phyloP scores from a whole-genome alignment of 2,797 vertebrate species.

The Cirrhinus molitorella region DNA sequence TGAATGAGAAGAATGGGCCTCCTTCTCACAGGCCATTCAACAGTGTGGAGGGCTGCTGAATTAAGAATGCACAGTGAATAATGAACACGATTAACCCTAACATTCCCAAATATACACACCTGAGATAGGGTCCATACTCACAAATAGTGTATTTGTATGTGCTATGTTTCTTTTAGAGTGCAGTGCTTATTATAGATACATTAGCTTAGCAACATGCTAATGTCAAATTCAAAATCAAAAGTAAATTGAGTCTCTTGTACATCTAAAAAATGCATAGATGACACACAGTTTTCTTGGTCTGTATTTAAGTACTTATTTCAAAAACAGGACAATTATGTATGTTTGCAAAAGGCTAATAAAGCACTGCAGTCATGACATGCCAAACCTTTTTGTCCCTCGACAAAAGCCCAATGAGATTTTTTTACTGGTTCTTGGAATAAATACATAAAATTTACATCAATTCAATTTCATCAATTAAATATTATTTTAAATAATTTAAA shows the following conservation, averaged over 20 bases:
- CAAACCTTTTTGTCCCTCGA: too few species aligned
- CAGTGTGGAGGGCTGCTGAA: constrained; percentile 58
- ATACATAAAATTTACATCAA: too few species aligned
- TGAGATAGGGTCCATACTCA: constrained; percentile 30
- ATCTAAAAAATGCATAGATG: neutral
- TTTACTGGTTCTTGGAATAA: neutral
- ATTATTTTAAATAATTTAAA: too few species aligned
- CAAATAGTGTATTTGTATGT: neutral
- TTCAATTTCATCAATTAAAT: too few species aligned
- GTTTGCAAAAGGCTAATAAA: neutral
- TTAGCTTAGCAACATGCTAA: neutral
- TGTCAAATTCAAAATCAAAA: neutral
- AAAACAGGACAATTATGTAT: neutral
- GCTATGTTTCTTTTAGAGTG: neutral
- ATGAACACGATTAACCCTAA: constrained; percentile 32
- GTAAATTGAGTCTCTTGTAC: too few species aligned
- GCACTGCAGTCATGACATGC: neutral
- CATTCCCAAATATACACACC: constrained; percentile 44
- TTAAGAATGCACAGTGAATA: constrained; percentile 53
- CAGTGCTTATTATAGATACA: neutral
- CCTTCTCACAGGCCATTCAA: constrained; percentile 47
- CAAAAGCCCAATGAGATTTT: too few species aligned
- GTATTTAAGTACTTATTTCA: neutral
- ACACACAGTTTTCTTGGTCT: neutral
- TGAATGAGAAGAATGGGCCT: constrained; percentile 61